These are phyloP conservation scores for Chiloscyllium plagiosum DNA, from an alignment of 2,113 vertebrate genomes.

Conservation along the genomic window DNA sequence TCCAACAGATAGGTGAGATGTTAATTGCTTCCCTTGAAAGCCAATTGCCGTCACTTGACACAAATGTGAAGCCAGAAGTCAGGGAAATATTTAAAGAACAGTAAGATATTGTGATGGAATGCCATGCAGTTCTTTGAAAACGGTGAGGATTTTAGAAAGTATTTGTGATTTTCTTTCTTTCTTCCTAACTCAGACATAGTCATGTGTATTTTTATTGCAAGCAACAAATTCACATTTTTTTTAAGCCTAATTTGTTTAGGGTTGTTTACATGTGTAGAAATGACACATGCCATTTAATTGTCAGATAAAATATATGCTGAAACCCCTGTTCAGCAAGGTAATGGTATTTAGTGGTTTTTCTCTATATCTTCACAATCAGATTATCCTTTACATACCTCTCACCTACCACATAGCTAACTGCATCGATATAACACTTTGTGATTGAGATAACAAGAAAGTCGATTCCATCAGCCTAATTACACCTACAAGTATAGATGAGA, in stretches of 20 bases:
- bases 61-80: background rate
- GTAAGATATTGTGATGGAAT: background rate
- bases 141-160: background rate
- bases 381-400: constrained; percentile 12
- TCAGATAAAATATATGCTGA: background rate
- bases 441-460: background rate
- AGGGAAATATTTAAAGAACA: background rate
- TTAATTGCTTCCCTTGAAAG: background rate
- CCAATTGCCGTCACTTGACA: background rate
- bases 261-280: background rate
- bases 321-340: constrained; percentile 1
- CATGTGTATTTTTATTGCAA: background rate
- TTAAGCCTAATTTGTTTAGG: background rate
- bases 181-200: background rate
- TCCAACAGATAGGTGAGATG: background rate
- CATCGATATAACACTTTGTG: background rate
- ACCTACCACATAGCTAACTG: background rate
- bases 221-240: background rate
- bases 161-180: background rate
- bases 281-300: background rate
- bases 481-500: background rate
- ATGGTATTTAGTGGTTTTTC: constrained; percentile 14
- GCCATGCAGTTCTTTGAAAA: background rate
- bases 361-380: constrained; percentile 8
- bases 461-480: constrained; percentile 26